These are phyloP conservation scores for Hypsopygia costalis DNA, from an alignment of 2,888 invertebrate species.

Conservation along the genomic window DNA sequence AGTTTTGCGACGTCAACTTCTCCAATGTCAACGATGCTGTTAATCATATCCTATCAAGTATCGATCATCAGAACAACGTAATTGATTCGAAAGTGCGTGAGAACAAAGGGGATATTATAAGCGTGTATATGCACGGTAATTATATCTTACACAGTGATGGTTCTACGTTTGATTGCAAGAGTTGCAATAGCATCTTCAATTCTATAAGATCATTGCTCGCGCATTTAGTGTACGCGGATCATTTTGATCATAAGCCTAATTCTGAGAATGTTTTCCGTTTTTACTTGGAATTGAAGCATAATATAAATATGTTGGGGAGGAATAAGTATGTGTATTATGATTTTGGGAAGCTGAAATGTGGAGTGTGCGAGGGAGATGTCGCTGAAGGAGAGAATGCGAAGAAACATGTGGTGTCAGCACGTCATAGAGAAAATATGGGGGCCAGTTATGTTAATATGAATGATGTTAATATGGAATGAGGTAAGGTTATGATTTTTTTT, in stretches of 20 bases:
- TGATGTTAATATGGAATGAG: constrained; percentile 60
- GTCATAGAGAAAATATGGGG: constrained; percentile 71
- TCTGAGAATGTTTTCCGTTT: constrained; percentile 67
- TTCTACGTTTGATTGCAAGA: constrained; percentile 46
- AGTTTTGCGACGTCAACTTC: constrained; percentile 46
- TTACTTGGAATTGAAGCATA: constrained; percentile 69
- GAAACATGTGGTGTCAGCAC: constrained; percentile 59
- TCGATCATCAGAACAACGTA: constrained; percentile 51
- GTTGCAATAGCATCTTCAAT: constrained; percentile 55
- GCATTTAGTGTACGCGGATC: constrained; percentile 63
- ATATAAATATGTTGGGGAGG: constrained; percentile 60
- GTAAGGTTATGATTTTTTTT: constrained; percentile 28
- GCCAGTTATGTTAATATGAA: constrained; percentile 60
- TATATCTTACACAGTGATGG: constrained; percentile 63
- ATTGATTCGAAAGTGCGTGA: constrained; percentile 40
- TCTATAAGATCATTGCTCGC: constrained; percentile 58
- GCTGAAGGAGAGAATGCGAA: constrained; percentile 66
- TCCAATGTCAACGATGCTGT: constrained; percentile 41
- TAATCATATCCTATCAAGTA: constrained; percentile 46
- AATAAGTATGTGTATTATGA: constrained; percentile 67
- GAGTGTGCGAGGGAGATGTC: constrained; percentile 60
- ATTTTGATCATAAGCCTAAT: constrained; percentile 48
- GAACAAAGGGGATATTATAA: constrained; percentile 63
- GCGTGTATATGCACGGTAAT: constrained; percentile 66
- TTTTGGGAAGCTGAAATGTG: constrained; percentile 62